phyloP scores from a whole-genome alignment of 1,140 invertebrate genomes.

The Drosophila tani region DNA sequence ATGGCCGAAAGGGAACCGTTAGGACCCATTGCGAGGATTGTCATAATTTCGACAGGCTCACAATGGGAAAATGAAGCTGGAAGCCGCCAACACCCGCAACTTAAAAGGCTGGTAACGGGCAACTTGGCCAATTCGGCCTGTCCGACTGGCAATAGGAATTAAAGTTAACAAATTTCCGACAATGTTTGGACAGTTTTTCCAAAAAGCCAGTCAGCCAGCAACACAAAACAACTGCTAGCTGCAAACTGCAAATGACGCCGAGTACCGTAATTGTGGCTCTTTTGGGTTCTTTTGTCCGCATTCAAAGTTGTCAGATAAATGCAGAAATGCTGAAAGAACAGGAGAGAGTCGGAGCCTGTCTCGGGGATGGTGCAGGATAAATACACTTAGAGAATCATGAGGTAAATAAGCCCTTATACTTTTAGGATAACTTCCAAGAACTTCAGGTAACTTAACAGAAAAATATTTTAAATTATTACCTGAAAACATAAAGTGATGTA shows the following conservation, averaged over 20 bases:
- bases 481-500: too few species aligned
- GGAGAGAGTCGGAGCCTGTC: constrained; percentile 14
- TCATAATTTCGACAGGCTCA: constrained; percentile 77
- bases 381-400: constrained; percentile 5
- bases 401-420: too few species aligned
- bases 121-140: constrained; percentile 35
- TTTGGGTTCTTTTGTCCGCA: constrained; percentile 73
- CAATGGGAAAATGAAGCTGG: constrained; percentile 39
- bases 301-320: constrained; percentile 50
- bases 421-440: too few species aligned
- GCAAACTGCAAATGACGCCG: constrained; percentile 41
- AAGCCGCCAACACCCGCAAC: constrained; percentile 66
- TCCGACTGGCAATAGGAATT: constrained; percentile 74
- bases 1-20: constrained; percentile 44
- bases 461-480: background rate
- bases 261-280: constrained; percentile 76
- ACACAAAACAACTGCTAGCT: constrained; percentile 39
- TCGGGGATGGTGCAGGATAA: constrained; percentile 11
- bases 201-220: constrained; percentile 30
- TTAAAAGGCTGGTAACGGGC: constrained; percentile 38
- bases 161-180: constrained; percentile 83
- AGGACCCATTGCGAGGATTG: constrained; percentile 65
- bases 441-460: background rate
- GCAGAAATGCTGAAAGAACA: constrained; percentile 13
- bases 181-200: constrained; percentile 78